Base-by-base conservation (phyloP, 1,140 invertebrate species). In the Bursaphelenchus mucronatus region DNA sequence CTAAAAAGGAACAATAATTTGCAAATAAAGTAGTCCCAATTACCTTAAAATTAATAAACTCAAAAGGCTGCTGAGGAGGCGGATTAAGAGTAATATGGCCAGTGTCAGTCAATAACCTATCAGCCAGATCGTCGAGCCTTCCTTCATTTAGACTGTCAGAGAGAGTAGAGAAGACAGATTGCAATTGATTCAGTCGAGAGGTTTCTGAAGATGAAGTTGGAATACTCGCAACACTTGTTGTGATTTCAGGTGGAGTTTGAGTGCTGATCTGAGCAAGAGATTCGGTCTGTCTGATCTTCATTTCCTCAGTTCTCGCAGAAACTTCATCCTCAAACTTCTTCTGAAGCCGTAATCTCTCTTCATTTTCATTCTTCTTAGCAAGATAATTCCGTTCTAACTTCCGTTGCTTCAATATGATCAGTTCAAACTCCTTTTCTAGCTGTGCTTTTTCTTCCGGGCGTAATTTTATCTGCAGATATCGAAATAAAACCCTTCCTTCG, bases 31-130 rank as follows among this genome's bases (percentile, higher is more conserved):
- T 1, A 44, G 41, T 9, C n/a, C 17, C 0, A 30, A 15, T 17
- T 9, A 63, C 61, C 54, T 64, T 64, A 51, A 64, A 64, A 13
- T 64, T 61, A 8, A 55, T 55, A 51, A 64, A 64, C 21, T 63
- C 57, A 40, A 13, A 39, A 9, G n/a, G 19, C 19, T 30, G 43
- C 46, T 46, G n/a, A 47, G 19, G 41, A 61, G 47, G 47, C 6
- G 13, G 43, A 49, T 64, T 21, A 10, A 52, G 17, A 13, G 41
- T 9, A 8, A 64, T 17, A 15, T 13, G 59, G 10, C 55, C 63
- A 19, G 19, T 17, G 8, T 63, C 45, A 15, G 21, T 50, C 17
- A 64, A 41, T 6, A 64, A 19, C 15, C 11, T 39, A 62, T 62
- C 63, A 51, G 47, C 55, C 10, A 61, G 63, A 9, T 39, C 21